Conservation (phyloP, 2,113 vertebrate species). For the Sinocyclocheilus maitianheensis region DNA sequence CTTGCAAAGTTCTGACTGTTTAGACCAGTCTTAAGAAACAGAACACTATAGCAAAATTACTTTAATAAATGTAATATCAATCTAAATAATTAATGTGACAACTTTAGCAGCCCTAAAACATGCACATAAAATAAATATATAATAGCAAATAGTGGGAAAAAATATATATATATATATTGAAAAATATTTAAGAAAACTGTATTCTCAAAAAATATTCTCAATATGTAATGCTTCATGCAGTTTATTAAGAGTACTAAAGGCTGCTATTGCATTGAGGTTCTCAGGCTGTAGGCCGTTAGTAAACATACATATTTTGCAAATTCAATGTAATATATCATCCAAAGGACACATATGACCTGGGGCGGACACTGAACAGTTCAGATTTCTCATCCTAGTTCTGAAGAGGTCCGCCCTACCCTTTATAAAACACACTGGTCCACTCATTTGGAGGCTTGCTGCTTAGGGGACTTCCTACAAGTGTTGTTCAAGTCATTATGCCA, state of each 20-base stretch:
- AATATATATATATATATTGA: not conserved
- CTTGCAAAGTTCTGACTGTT: too few relatives aligned
- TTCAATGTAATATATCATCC: slow-evolving; percentile 66
- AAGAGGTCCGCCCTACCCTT: not conserved
- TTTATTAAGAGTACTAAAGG: slow-evolving; percentile 25
- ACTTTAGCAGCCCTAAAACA: not conserved
- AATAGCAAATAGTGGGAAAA: not conserved
- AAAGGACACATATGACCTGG: slow-evolving; percentile 54
- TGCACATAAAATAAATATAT: not conserved
- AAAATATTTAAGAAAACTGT: too few relatives aligned
- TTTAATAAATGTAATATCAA: not conserved
- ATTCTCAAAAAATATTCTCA: slow-evolving; percentile 5
- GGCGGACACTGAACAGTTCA: slow-evolving; percentile 47
- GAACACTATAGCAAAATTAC: too few relatives aligned
- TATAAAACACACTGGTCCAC: not conserved
- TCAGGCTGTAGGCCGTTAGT: slow-evolving; percentile 51
- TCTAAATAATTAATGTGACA: not conserved
- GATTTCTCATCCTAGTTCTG: slow-evolving; percentile 33
- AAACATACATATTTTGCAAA: slow-evolving; percentile 47
- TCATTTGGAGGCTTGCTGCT: slow-evolving; percentile 64
- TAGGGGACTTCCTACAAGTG: slow-evolving; percentile 48
- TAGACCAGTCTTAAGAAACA: too few relatives aligned
- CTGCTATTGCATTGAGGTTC: slow-evolving; percentile 53
- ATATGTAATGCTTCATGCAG: not conserved
- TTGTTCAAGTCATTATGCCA: too few relatives aligned